Base-by-base conservation (phyloP, 92 coral and sea anemone genomes). In the Hydrozoanthus gracilis region DNA sequence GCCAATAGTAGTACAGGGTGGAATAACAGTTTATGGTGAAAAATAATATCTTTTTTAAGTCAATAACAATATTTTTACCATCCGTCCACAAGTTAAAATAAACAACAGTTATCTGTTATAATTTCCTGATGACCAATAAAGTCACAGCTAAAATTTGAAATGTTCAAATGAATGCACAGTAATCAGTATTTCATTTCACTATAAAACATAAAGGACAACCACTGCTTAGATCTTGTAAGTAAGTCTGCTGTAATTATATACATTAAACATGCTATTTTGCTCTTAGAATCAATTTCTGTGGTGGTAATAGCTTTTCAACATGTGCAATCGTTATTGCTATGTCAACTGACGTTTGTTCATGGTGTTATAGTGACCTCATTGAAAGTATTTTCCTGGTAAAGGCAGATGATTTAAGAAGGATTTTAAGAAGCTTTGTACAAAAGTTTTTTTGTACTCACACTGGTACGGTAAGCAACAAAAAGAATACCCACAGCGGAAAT, bases 331-430 rank as follows among this genome's bases (percentile, higher is more conserved):
- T 67, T 10, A 35, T 18, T 35, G 7, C 50, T 49, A 49, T 17
- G 17, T 48, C 7, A 35, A 39, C 7, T 3, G 51, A 15, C 7
- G 5, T 79, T 48, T 15, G 12, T 20, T 4, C 8, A 27, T 27
- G 39, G 39, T 73, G 46, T 73, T 44, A 14, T 3, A 6, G 58
- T 50, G 5, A 46, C 44, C 16, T 74, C 0, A 47, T 17, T 20
- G n/a, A 80, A 9, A 45, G 16, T 14, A 27, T n/a, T 62, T 80
- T 80, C 58, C 48, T 45, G 83, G 83, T 60, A 80, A 64, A 8
- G 60, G 7, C 51, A 44, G 48, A 11, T 65, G 16, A 45, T 79
- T 46, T 50, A 9, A 79, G n/a, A 61, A 64, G 64, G 45, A 4
- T 3, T 10, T 55, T 5, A 55, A 64, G 65, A 51, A 39, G 65